Percentiles rank a stretch among this genome's conserved stretches.
phyloP scores from a whole-genome alignment of 35 echinoderm and acorn worm species.

The Amphiura filiformis region DNA sequence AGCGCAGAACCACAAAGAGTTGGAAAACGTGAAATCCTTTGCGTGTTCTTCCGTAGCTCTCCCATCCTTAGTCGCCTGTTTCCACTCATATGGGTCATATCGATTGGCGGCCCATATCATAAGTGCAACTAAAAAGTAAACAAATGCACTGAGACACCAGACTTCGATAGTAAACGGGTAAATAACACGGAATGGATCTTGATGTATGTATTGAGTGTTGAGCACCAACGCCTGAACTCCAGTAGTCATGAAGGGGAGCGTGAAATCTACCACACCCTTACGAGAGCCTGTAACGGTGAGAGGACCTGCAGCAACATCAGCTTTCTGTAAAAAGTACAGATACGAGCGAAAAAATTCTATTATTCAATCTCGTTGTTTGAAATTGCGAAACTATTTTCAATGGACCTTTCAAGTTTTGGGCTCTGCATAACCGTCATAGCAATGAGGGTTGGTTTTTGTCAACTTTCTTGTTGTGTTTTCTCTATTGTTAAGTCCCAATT shows the following conservation, averaged over 20 bases:
- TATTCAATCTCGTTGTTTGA: no score
- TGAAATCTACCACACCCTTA: constrained; percentile 44
- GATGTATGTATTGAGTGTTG: constrained; percentile 41
- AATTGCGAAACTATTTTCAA: no score
- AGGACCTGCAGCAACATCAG: constrained; percentile 64
- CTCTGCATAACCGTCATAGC: no score
- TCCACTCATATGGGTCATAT: constrained; percentile 65
- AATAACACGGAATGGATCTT: constrained; percentile 45
- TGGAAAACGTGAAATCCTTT: constrained; percentile 42
- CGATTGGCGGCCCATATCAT: constrained; percentile 38
- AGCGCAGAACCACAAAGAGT: constrained; percentile 77
- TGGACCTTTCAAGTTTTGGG: no score
- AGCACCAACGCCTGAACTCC: constrained; percentile 59
- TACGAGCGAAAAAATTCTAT: no score
- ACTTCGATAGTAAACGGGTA: constrained; percentile 58
- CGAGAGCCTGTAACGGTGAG: constrained; percentile 42
- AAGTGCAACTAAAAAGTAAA: constrained; percentile 40
- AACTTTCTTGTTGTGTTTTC: no score
- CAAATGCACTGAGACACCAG: constrained; percentile 41
- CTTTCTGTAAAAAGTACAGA: no score
- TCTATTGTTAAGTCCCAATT: no score
- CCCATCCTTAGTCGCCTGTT: constrained; percentile 11
- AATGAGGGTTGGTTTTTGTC: no score
- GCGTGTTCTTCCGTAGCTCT: constrained; percentile 33
- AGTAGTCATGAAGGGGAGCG: constrained; percentile 60